These are phyloP conservation scores for Pluvialis apricaria DNA, from an alignment of 2,113 vertebrate genomes.

Conservation along the genomic window DNA sequence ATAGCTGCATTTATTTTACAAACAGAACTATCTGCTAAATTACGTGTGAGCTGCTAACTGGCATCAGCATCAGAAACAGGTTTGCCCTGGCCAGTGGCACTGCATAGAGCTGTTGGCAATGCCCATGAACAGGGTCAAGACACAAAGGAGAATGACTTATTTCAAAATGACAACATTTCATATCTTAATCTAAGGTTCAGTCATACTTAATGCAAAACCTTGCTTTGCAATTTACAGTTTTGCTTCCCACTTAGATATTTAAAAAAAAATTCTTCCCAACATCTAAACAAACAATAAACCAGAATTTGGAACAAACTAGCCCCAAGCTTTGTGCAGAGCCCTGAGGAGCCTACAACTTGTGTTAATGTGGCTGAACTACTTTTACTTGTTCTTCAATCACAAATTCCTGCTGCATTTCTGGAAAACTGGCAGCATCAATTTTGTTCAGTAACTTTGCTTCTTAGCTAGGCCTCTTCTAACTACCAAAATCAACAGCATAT, in stretches of 20 bases:
- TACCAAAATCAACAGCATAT: too few relatives aligned
- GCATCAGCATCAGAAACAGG: background rate
- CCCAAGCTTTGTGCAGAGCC: background rate
- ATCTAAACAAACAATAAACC: background rate
- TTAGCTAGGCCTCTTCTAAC: too few relatives aligned
- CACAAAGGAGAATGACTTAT: background rate
- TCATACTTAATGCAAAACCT: background rate
- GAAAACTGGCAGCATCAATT: background rate
- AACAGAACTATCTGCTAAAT: background rate
- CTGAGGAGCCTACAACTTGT: background rate
- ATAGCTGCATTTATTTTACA: background rate
- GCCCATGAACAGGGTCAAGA: background rate
- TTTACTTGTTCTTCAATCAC: background rate
- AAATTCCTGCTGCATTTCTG: background rate
- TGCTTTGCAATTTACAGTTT: background rate
- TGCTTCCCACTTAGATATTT: background rate
- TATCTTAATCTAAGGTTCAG: background rate
- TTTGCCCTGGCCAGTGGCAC: background rate
- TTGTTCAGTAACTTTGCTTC: too few relatives aligned
- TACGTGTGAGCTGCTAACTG: background rate
- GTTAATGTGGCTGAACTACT: background rate
- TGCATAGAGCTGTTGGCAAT: background rate
- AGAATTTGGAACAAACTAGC: background rate
- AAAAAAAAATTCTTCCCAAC: background rate
- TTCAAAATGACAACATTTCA: background rate